Evolutionary conservation across 2,888 invertebrate species (phyloP).

Genomic region (Heliconius sara): DNA sequence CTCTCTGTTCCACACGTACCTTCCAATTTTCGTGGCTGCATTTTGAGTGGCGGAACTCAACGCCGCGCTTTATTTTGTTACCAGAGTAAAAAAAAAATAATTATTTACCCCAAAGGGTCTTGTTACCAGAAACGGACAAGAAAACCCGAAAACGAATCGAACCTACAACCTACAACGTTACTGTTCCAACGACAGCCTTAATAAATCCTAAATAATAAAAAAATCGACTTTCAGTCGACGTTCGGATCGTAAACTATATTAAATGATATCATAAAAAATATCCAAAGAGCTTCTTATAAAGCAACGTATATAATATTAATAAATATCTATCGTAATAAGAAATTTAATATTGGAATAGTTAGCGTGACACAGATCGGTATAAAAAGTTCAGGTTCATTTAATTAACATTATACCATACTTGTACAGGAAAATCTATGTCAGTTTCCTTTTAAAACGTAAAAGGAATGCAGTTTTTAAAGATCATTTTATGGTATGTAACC

Average conservation of each 20-base stretch:
- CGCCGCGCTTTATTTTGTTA: neutral
- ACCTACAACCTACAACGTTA: no score
- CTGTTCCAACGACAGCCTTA: no score
- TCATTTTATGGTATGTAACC: neutral
- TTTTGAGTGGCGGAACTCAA: neutral
- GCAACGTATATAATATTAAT: constrained; percentile 9
- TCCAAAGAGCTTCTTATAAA: no score
- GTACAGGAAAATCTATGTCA: constrained; percentile 14
- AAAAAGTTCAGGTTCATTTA: constrained; percentile 8
- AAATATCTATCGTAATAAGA: constrained; percentile 10
- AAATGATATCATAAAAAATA: neutral
- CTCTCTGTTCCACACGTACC: neutral
- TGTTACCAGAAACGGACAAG: no score
- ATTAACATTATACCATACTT: constrained; percentile 15
- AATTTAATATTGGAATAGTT: constrained; percentile 17
- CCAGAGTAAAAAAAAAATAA: neutral
- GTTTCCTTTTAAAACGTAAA: constrained; percentile 6
- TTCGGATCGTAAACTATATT: neutral
- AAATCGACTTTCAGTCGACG: neutral
- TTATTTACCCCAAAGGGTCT: no score
- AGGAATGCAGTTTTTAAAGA: neutral
- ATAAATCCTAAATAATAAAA: no score
- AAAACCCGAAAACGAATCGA: no score
- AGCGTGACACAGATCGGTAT: constrained; percentile 10
- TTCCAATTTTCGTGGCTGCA: neutral